These are phyloP conservation scores for Lycaon pictus DNA, from an alignment of 2,113 vertebrate species.

Conservation along the genomic window DNA sequence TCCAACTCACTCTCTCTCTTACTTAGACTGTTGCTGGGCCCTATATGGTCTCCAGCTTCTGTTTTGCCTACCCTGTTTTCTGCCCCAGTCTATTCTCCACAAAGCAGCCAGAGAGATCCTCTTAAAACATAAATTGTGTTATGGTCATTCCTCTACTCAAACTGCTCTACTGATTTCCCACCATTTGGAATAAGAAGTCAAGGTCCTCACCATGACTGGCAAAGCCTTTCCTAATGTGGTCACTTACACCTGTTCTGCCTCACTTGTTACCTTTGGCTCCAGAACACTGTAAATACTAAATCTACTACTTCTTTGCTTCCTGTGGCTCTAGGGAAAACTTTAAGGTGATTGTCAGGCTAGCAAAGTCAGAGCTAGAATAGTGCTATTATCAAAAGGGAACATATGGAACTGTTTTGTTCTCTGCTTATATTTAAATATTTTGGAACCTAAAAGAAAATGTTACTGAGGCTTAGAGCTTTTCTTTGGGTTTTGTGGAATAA, in stretches of 20 bases:
- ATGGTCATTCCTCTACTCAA: neutral
- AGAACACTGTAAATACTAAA: neutral
- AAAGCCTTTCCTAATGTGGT: neutral
- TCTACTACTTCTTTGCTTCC: neutral
- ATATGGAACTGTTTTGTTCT: neutral
- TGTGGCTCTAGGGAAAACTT: neutral
- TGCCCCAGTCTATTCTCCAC: neutral
- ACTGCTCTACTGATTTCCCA: neutral
- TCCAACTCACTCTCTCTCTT: neutral
- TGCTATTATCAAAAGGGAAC: neutral
- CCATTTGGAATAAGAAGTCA: neutral
- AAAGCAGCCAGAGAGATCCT: neutral
- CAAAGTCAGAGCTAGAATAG: neutral
- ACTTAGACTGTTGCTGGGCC: neutral
- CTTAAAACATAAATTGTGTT: neutral
- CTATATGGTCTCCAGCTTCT: neutral
- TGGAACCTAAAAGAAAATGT: neutral
- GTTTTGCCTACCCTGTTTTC: neutral
- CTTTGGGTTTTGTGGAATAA: conserved; percentile 6
- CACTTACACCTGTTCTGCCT: neutral
- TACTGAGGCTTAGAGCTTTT: neutral
- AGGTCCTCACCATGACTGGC: neutral
- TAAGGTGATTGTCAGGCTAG: neutral
- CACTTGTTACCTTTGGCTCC: neutral
- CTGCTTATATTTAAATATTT: conserved; percentile 15